Evolutionary conservation across 1,140 invertebrate species (phyloP).

Genomic region (Pygmarrhopalites habei): DNA sequence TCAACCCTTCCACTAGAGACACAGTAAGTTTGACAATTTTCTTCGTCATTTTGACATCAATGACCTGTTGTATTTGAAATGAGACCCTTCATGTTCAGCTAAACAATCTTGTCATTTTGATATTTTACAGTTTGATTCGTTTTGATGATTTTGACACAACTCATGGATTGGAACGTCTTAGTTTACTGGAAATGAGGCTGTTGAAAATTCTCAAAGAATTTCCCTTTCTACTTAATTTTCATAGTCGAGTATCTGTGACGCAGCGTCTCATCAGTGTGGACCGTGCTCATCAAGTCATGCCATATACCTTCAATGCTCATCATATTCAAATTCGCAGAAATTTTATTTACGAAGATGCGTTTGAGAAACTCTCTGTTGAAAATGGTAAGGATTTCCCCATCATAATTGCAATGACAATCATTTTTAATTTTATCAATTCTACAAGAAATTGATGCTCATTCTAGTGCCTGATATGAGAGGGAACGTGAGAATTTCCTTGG

Average conservation of each 20-base stretch:
- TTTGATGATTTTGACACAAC: conserved; percentile 17
- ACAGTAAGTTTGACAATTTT: too few relatives aligned
- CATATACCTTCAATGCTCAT: conserved; percentile 64
- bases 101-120: too few relatives aligned
- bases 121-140: conserved; percentile 9
- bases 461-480: conserved; percentile 76
- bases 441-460: conserved; percentile 14
- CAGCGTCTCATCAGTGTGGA: conserved; percentile 66
- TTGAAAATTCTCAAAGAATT: conserved; percentile 81
- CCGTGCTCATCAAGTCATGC: conserved; percentile 60
- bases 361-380: conserved; percentile 81
- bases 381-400: conserved; percentile 61
- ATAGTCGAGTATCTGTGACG: conserved; percentile 76
- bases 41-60: too few relatives aligned
- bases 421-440: conserved; percentile 17
- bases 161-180: conserved; percentile 46
- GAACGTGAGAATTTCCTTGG: conserved; percentile 78
- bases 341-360: conserved; percentile 95
- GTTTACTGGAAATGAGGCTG: conserved; percentile 78
- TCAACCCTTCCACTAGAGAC: conserved; percentile 21
- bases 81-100: too few relatives aligned
- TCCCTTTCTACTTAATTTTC: conserved; percentile 87
- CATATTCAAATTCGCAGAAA: conserved; percentile 75
- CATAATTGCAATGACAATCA: not conserved
- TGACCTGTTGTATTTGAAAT: too few relatives aligned